Percentiles rank a stretch among this genome's conserved stretches.
Evolutionary conservation across 2,888 invertebrate genomes (phyloP).

Genomic region (Eupithecia inturbata): DNA sequence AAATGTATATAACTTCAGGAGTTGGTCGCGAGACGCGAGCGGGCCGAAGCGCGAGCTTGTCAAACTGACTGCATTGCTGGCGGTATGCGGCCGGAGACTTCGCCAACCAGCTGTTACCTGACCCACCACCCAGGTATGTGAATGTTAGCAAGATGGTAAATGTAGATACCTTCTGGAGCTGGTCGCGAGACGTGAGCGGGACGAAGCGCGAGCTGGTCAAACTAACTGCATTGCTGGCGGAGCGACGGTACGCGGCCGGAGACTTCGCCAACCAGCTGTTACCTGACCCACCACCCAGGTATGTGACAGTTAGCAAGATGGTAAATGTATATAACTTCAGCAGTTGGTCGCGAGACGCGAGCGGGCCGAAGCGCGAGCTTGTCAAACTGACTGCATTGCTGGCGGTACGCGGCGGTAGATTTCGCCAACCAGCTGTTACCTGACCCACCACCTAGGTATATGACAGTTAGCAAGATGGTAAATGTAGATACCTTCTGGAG

Average conservation of each 20-base stretch:
- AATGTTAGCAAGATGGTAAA: no score
- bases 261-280: conserved; percentile 94
- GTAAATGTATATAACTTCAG: no score
- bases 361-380: conserved; percentile 81
- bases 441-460: conserved; percentile 82
- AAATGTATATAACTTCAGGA: no score
- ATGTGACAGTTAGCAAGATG: no score
- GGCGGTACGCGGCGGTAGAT: conserved; percentile 93
- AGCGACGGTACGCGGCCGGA: conserved; percentile 94
- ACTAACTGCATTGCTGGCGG: conserved; percentile 85
- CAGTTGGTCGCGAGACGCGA: conserved; percentile 97
- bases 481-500: no score
- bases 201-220: conserved; percentile 51
- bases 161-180: conserved; percentile 92
- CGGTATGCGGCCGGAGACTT: conserved; percentile 95
- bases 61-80: conserved; percentile 94
- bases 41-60: conserved; percentile 96
- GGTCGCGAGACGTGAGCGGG: conserved; percentile 95
- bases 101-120: conserved; percentile 92
- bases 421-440: conserved; percentile 93
- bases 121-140: conserved; percentile 79
- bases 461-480: no score
- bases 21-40: conserved; percentile 95
- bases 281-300: conserved; percentile 86
- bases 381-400: conserved; percentile 68